A percentile compares a stretch with the other conserved stretches of the same genome.
phyloP scores from a whole-genome alignment of 2,888 invertebrate genomes.

The Liposcelis brunnea region DNA sequence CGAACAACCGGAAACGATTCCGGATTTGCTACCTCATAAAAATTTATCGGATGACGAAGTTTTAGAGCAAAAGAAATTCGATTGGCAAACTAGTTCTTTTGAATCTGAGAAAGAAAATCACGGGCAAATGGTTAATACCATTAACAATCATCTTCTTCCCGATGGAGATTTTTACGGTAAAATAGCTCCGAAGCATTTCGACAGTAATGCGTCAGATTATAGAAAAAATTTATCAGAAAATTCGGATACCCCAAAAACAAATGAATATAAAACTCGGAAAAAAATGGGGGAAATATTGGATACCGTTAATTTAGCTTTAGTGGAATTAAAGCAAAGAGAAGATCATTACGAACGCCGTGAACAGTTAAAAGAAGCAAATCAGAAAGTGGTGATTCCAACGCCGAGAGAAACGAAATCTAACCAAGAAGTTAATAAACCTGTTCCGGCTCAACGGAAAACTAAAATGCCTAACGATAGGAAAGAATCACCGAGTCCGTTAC shows the following conservation, averaged over 20 bases:
- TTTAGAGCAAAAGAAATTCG: conserved; percentile 11
- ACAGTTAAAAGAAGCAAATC: conserved; percentile 10
- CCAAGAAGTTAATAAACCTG: background rate
- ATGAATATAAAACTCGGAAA: too few species aligned
- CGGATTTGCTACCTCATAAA: background rate
- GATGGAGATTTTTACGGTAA: background rate
- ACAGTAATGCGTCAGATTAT: too few species aligned
- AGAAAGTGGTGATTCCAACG: background rate
- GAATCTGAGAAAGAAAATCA: conserved; percentile 16
- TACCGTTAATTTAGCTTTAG: conserved; percentile 26
- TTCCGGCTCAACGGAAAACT: conserved; percentile 2
- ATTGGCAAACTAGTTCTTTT: conserved; percentile 12
- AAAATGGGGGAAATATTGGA: conserved; percentile 24
- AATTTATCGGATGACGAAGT: conserved; percentile 10
- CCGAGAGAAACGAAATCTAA: background rate
- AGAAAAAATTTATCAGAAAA: too few species aligned
- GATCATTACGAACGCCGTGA: conserved; percentile 10
- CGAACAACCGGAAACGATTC: background rate
- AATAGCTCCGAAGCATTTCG: too few species aligned
- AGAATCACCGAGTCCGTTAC: background rate
- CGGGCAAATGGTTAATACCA: conserved; percentile 18
- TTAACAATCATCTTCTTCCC: conserved; percentile 17
- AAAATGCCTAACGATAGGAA: background rate
- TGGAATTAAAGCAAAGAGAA: conserved; percentile 20
- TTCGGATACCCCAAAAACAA: too few species aligned